Percentiles rank a stretch among this genome's conserved stretches.
phyloP scores from a whole-genome alignment of 2,797 vertebrate genomes.

The Pangasius sanitwongsei region DNA sequence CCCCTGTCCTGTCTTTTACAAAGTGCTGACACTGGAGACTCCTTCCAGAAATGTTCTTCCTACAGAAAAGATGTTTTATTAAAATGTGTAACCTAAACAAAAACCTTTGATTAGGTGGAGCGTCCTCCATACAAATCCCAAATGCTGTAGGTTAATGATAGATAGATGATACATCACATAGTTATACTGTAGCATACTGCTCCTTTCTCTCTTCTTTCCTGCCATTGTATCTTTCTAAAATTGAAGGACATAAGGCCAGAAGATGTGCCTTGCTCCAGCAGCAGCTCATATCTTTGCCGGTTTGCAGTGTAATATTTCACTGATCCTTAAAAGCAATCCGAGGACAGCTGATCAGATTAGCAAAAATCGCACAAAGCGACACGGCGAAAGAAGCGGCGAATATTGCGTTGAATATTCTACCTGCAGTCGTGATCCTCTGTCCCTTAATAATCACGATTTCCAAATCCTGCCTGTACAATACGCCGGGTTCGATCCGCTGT shows the following conservation, averaged over 20 bases:
- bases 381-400: neutral
- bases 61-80: neutral
- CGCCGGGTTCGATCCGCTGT: slow-evolving; percentile 45
- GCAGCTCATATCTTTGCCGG: neutral
- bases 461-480: slow-evolving; percentile 28
- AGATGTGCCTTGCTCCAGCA: neutral
- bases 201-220: neutral
- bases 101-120: neutral
- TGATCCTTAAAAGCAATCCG: slow-evolving; percentile 30
- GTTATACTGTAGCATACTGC: too few species aligned
- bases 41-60: neutral
- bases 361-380: slow-evolving; percentile 22
- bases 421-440: neutral
- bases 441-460: slow-evolving; percentile 44
- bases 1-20: neutral
- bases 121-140: neutral
- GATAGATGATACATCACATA: neutral
- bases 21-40: neutral
- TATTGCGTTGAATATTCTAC: slow-evolving; percentile 32
- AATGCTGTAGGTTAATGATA: neutral
- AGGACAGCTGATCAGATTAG: slow-evolving; percentile 37
- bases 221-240: neutral
- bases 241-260: neutral
- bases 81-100: too few species aligned
- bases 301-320: slow-evolving; percentile 28